These are phyloP conservation scores for Apostichopus californicus DNA, from an alignment of 35 echinoderm and acorn worm genomes.

Conservation along the genomic window DNA sequence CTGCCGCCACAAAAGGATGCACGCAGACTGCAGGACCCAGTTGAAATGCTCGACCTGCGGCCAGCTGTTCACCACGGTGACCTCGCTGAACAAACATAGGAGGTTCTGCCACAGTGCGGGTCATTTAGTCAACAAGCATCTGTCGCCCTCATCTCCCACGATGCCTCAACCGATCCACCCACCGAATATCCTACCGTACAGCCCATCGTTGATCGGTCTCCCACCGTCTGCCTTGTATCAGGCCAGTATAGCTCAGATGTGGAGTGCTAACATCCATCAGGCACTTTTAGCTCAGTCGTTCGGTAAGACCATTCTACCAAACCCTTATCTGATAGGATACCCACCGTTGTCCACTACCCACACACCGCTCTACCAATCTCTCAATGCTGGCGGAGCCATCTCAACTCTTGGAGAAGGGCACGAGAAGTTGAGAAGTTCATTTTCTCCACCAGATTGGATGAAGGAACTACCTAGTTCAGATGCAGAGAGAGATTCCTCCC, in stretches of 20 bases:
- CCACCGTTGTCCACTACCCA: constrained; percentile 70
- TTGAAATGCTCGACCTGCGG: constrained; percentile 88
- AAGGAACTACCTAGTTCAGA: background rate
- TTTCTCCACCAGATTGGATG: background rate
- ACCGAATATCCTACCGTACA: constrained; percentile 41
- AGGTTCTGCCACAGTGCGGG: constrained; percentile 87
- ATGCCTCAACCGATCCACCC: constrained; percentile 41
- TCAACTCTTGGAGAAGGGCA: constrained; percentile 22
- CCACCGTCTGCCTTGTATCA: constrained; percentile 71
- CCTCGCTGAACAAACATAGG: constrained; percentile 94
- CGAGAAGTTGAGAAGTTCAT: background rate
- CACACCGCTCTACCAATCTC: constrained; percentile 44
- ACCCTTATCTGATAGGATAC: constrained; percentile 83
- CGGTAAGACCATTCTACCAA: constrained; percentile 56
- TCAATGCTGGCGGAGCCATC: background rate
- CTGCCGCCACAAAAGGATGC: constrained; percentile 97
- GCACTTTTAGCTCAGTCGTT: constrained; percentile 72
- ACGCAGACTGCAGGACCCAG: constrained; percentile 93
- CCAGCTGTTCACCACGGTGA: constrained; percentile 92
- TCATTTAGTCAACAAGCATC: constrained; percentile 72
- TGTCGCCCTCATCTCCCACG: constrained; percentile 48
- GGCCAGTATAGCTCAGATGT: constrained; percentile 89
- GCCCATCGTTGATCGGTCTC: constrained; percentile 59
- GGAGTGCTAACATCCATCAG: constrained; percentile 91
- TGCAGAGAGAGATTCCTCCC: background rate